phyloP scores from a whole-genome alignment of 2,888 invertebrate genomes.

The Escarpia spicata region DNA sequence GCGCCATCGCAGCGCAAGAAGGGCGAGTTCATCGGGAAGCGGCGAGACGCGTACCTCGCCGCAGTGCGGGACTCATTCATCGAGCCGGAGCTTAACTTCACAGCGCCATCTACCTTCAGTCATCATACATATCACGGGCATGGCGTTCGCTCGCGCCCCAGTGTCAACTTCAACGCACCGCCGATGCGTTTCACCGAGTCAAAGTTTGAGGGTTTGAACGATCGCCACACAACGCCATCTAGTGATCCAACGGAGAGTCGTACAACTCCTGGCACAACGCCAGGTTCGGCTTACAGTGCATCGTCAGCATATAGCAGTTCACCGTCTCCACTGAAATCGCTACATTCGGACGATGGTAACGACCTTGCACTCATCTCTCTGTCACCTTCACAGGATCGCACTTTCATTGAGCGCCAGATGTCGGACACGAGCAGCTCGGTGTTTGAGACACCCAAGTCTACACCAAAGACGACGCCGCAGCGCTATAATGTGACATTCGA shows the following conservation, averaged over 20 bases:
- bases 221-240: constrained; percentile 32
- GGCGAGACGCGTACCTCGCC: constrained; percentile 61
- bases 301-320: constrained; percentile 29
- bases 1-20: constrained; percentile 2
- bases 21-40: constrained; percentile 47
- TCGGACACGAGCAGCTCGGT: constrained; percentile 54
- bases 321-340: constrained; percentile 23
- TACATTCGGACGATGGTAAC: constrained; percentile 29
- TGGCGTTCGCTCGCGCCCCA: constrained; percentile 72
- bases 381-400: constrained; percentile 37
- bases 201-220: constrained; percentile 31
- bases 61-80: constrained; percentile 62
- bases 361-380: constrained; percentile 37
- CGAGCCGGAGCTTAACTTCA: constrained; percentile 49
- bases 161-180: constrained; percentile 55
- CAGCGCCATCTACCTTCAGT: not conserved
- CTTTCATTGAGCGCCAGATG: constrained; percentile 53
- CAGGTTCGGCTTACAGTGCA: constrained; percentile 39
- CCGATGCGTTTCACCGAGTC: constrained; percentile 56
- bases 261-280: constrained; percentile 29
- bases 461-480: constrained; percentile 48
- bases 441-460: constrained; percentile 53
- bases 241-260: constrained; percentile 39
- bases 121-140: constrained; percentile 90
- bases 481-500: constrained; percentile 62